phyloP scores from a whole-genome alignment of 1,140 invertebrate species.

The Phymastichus coffea region DNA sequence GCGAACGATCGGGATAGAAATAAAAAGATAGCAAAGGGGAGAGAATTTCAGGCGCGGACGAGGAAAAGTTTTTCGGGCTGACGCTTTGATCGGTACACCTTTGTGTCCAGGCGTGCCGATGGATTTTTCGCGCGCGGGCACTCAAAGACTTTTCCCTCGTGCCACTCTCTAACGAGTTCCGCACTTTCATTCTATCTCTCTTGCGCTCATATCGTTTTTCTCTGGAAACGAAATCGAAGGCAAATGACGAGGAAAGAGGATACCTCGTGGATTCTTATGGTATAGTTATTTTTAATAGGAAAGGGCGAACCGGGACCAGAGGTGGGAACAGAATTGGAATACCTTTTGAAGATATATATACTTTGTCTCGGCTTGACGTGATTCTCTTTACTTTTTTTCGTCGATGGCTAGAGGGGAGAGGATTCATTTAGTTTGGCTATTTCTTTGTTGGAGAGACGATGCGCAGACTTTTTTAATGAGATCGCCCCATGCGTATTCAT shows the following conservation, averaged over 20 bases:
- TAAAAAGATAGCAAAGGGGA: not conserved
- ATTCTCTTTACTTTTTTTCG: no score
- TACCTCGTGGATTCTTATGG: not conserved
- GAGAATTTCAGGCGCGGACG: not conserved
- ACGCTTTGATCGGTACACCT: constrained; percentile 21
- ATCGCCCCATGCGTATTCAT: no score
- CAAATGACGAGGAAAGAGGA: constrained; percentile 14
- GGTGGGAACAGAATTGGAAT: no score
- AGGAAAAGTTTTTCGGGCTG: constrained; percentile 16
- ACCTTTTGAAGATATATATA: no score
- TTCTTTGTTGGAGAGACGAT: no score
- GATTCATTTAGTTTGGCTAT: no score
- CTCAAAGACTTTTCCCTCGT: constrained; percentile 20
- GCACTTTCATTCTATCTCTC: not conserved
- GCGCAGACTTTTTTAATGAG: no score
- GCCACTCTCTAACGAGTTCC: constrained; percentile 29
- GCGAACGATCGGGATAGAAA: not conserved
- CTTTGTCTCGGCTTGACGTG: no score
- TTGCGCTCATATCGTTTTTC: not conserved
- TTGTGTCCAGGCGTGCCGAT: constrained; percentile 29
- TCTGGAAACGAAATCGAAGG: constrained; percentile 1
- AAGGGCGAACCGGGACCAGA: no score
- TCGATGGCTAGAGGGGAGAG: no score
- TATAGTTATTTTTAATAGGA: constrained; percentile 21
- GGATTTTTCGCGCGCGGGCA: constrained; percentile 14